These are phyloP conservation scores for Drosophila asahinai DNA, from an alignment of 1,140 invertebrate species.

Conservation along the genomic window DNA sequence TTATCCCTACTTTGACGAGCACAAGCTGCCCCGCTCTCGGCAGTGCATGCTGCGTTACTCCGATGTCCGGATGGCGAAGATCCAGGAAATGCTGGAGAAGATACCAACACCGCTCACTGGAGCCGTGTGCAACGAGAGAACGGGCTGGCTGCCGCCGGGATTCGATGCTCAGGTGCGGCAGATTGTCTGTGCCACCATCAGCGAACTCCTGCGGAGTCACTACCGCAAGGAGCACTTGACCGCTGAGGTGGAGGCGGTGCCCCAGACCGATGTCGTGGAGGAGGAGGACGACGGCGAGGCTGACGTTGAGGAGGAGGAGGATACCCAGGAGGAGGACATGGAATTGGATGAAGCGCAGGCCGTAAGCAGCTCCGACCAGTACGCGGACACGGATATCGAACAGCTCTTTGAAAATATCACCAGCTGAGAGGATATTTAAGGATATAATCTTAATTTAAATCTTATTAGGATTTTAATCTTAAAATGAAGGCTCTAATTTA, in stretches of 20 bases:
- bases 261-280: conserved; percentile 46
- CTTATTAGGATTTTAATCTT: not conserved
- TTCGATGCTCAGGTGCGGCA: conserved; percentile 89
- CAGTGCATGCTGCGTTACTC: conserved; percentile 87
- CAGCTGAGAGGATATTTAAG: conserved; percentile 25
- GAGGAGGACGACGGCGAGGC: conserved; percentile 63
- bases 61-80: conserved; percentile 93
- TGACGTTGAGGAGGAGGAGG: conserved; percentile 52
- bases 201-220: conserved; percentile 86
- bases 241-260: conserved; percentile 69
- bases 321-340: conserved; percentile 66
- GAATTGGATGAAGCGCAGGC: conserved; percentile 54
- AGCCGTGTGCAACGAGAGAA: conserved; percentile 89
- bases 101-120: conserved; percentile 88
- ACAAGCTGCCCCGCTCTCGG: conserved; percentile 70
- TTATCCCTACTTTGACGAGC: conserved; percentile 82
- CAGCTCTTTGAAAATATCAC: conserved; percentile 65
- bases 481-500: no score
- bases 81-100: conserved; percentile 91
- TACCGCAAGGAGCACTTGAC: conserved; percentile 77
- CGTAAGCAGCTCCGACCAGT: conserved; percentile 30
- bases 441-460: not conserved
- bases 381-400: conserved; percentile 61
- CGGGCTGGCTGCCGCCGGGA: conserved; percentile 91
- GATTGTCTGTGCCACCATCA: conserved; percentile 88